Evolutionary conservation across 1,140 invertebrate genomes (phyloP).

Genomic region (Brachionus manjavacas): DNA sequence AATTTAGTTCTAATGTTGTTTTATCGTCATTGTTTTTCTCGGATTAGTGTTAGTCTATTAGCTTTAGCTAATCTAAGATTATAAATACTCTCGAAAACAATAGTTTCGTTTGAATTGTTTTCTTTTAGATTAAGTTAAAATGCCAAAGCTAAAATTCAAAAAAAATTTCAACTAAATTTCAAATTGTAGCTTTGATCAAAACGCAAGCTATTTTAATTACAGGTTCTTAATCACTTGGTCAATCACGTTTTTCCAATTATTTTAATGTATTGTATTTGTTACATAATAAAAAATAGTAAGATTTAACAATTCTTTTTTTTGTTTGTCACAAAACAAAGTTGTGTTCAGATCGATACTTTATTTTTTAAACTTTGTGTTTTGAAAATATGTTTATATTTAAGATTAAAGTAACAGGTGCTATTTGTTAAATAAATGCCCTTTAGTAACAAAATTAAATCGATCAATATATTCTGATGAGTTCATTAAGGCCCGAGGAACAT

Average conservation of each 20-base stretch:
- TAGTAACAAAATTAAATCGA: neutral
- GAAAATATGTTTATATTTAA: neutral
- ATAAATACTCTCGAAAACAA: neutral
- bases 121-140: neutral
- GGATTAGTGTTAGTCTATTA: constrained; percentile 9
- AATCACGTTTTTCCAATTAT: neutral
- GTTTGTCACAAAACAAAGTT: neutral
- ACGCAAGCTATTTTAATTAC: neutral
- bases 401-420: neutral
- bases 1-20: neutral
- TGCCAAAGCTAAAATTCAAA: neutral
- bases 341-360: neutral
- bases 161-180: neutral
- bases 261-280: neutral
- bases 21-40: constrained; percentile 7
- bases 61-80: constrained; percentile 5
- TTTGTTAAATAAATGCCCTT: neutral
- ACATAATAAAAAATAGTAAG: neutral
- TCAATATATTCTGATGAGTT: neutral
- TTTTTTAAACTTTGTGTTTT: neutral
- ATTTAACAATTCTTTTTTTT: neutral
- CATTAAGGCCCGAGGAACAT: neutral
- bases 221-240: neutral
- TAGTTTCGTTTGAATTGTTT: constrained; percentile 1
- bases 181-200: neutral